phyloP scores from a whole-genome alignment of 2,888 invertebrate genomes.

The Calliphora vomitoria region DNA sequence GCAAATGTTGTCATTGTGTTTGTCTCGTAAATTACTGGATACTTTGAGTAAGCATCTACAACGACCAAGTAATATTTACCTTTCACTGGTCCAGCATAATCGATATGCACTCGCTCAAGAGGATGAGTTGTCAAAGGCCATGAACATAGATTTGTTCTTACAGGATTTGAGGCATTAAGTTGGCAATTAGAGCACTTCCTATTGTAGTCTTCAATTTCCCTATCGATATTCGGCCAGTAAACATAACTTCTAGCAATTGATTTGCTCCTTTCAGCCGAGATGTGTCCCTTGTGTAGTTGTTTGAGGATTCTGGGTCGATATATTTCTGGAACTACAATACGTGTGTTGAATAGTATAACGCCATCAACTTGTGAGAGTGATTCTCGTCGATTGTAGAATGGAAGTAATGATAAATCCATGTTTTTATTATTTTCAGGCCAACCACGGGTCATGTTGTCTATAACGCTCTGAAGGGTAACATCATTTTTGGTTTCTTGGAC shows the following conservation, averaged over 20 bases:
- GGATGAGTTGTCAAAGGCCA: slow-evolving; percentile 69
- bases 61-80: slow-evolving; percentile 28
- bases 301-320: slow-evolving; percentile 24
- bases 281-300: slow-evolving; percentile 39
- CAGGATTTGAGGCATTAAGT: not conserved
- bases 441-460: not conserved
- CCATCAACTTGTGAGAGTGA: too few relatives aligned
- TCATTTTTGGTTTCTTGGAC: slow-evolving; percentile 14
- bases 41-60: slow-evolving; percentile 39
- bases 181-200: slow-evolving; percentile 17
- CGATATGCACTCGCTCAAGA: slow-evolving; percentile 73
- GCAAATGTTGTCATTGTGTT: slow-evolving; percentile 27
- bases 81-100: slow-evolving; percentile 49
- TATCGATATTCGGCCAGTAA: slow-evolving; percentile 60
- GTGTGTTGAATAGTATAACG: not conserved
- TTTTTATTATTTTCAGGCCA: slow-evolving; percentile 21
- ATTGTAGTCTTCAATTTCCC: slow-evolving; percentile 76
- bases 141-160: slow-evolving; percentile 23
- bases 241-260: slow-evolving; percentile 42
- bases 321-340: slow-evolving; percentile 11
- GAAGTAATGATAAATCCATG: too few relatives aligned
- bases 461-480: not conserved
- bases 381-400: too few relatives aligned
- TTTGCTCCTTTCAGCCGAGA: slow-evolving; percentile 11
- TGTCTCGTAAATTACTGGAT: slow-evolving; percentile 51